Base-by-base conservation (phyloP, 2,888 invertebrate genomes). In the Acanthoscelides obtectus region DNA sequence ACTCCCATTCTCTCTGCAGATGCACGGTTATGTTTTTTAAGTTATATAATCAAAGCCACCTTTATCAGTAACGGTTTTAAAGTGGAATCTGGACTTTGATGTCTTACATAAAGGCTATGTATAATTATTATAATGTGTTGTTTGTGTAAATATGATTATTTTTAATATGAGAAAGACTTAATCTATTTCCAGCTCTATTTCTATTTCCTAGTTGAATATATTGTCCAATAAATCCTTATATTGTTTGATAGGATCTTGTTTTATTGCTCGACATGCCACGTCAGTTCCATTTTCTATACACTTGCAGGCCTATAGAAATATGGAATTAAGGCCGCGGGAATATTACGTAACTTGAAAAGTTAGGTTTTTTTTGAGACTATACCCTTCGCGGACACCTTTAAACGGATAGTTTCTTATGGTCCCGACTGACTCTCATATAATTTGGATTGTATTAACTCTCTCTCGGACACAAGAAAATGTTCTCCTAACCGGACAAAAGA, bases 151-250 rank as follows among this genome's bases (percentile, higher is more conserved):
- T 64, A 68, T 69, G 21, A 73, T 69, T 70, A 71, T 74, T 72
- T 72, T 70, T 71, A 72, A 72, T 74, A 72, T 71, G 72, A 64
- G 70, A 74, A 73, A 74, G 72, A 73, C 72, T 73, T 72, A 75
- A 45, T 45, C 45, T 45, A 12, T 45, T 5, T 45, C 45, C 17
- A 45, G 3, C 3, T 12, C 45, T 45, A 45, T 45, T 45, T 45
- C 45, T 45, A 45, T 45, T 45, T 45, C 45, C 45, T 45, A 45
- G 45, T 45, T 45, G 12, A 45, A 25, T 6, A 45, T 45, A 45
- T 45, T 6, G 45, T 45, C 45, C 45, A 45, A 45, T 45, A 45
- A 45, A 45, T 45, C 45, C 45, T 45, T 45, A 45, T 45, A 45
- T 45, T 45, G 45, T 45, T 45, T 45, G 17, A 45, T 45, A 45